Base-by-base conservation (phyloP, 23 tunicate genomes). In the Trididemnum miniatum region DNA sequence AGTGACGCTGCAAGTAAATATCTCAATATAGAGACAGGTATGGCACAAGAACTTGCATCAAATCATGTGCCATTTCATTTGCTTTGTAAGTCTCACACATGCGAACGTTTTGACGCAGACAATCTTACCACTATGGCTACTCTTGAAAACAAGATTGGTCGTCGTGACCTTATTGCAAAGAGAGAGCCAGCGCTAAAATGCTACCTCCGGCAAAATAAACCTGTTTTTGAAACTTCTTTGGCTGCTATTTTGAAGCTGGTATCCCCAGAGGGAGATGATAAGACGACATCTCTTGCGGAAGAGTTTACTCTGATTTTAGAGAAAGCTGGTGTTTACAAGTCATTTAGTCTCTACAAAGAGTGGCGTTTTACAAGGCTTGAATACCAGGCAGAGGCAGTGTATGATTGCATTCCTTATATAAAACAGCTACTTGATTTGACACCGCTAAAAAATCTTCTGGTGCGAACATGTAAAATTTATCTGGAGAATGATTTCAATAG, bases 31-130 rank as follows among this genome's bases (percentile, higher is more conserved):
- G 69, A 63, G 69, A 63, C n/a, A 63, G 25, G 27, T 63, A 25
- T 63, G 7, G 69, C 25, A n/a, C 25, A n/a, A 63, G 25, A 63
- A n/a, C 69, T 63, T 63, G 69, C 69, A 63, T 15, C 69, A 63
- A 18, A n/a, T 4, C 69, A 63, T 63, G 69, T 63, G 69, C 25
- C 69, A 63, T 63, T 15, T n/a, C 69, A 63, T 18, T n/a, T 63
- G 69, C 69, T 63, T 63, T 63, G 69, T 63, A 63, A n/a, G n/a
- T n/a, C n/a, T n/a, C n/a, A n/a, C n/a, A 63, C 69, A 63, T 63
- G 69, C n/a, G 69, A 63, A 63, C 69, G 69, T n/a, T 20, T 63
- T 63, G 69, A 63, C n/a, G 28, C 69, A 63, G 69, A 63, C 69
- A 63, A 63, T 63, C 69, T 63, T 25, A 63, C 69, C 18, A 24